Evolutionary conservation across 2,888 invertebrate genomes (phyloP).

Genomic region (Drosophila rubida): DNA sequence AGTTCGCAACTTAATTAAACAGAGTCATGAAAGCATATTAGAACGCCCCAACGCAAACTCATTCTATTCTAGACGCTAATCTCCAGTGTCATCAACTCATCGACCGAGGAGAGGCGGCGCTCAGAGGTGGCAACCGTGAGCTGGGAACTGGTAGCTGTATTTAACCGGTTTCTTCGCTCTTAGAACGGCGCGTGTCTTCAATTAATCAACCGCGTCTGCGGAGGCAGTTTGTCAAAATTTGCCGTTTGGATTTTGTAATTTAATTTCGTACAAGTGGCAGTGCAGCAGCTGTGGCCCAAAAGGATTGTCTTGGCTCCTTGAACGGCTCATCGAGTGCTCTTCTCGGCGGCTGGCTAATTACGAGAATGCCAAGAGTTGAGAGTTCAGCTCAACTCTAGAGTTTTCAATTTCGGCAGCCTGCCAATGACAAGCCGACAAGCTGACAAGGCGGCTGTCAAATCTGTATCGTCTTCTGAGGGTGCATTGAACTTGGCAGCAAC

Average conservation of each 20-base stretch:
- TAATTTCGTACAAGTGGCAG: constrained; percentile 58
- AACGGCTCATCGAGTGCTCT: constrained; percentile 7
- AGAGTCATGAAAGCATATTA: constrained; percentile 30
- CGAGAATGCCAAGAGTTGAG: constrained; percentile 11
- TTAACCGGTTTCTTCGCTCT: constrained; percentile 63
- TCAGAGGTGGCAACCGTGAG: neutral
- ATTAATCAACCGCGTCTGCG: constrained; percentile 72
- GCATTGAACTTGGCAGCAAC: constrained; percentile 68
- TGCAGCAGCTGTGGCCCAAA: constrained; percentile 38
- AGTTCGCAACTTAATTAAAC: constrained; percentile 60
- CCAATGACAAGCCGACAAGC: constrained; percentile 63
- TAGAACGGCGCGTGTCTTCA: constrained; percentile 74
- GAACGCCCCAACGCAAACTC: constrained; percentile 14
- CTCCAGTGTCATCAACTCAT: constrained; percentile 51
- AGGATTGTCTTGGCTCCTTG: constrained; percentile 39
- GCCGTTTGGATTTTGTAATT: constrained; percentile 45
- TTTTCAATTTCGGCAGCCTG: constrained; percentile 52
- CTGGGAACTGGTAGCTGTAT: constrained; percentile 27
- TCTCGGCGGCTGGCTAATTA: constrained; percentile 54
- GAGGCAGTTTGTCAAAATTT: constrained; percentile 26
- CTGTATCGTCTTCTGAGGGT: constrained; percentile 38
- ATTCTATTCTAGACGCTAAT: constrained; percentile 42
- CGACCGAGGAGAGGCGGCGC: neutral
- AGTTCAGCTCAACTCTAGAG: neutral
- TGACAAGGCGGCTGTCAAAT: constrained; percentile 61